Conservation (phyloP, 1,140 invertebrate species). For the Tetramorium parvispinum region DNA sequence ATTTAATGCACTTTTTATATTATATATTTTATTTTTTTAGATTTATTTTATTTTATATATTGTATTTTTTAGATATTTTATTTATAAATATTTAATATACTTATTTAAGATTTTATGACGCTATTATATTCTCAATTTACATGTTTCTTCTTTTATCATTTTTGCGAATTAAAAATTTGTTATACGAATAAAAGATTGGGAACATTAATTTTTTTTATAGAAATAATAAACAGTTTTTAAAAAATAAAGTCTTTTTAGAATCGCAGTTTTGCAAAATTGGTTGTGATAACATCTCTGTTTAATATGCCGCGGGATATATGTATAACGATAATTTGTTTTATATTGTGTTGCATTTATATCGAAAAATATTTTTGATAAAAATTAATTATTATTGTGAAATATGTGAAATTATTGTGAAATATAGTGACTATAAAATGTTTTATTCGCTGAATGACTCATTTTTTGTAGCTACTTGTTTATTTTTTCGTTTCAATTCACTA, state of each 20-base stretch:
- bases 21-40: no score
- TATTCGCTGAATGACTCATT: not conserved
- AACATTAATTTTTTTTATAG: not conserved
- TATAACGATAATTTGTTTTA: not conserved
- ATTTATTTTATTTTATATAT: no score
- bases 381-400: not conserved
- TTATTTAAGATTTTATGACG: no score
- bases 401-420: no score
- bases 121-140: no score
- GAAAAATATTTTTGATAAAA: not conserved
- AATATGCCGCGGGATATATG: not conserved
- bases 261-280: not conserved
- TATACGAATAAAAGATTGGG: not conserved
- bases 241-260: not conserved
- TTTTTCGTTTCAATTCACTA: not conserved
- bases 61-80: no score
- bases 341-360: not conserved
- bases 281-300: not conserved
- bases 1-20: no score
- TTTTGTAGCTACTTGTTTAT: not conserved
- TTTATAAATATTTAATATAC: not conserved
- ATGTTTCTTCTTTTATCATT: not conserved
- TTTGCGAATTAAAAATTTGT: not conserved
- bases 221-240: not conserved
- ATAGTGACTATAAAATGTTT: not conserved